Conservation (phyloP, 2,888 invertebrate species). For the Invenusta paracnida region DNA sequence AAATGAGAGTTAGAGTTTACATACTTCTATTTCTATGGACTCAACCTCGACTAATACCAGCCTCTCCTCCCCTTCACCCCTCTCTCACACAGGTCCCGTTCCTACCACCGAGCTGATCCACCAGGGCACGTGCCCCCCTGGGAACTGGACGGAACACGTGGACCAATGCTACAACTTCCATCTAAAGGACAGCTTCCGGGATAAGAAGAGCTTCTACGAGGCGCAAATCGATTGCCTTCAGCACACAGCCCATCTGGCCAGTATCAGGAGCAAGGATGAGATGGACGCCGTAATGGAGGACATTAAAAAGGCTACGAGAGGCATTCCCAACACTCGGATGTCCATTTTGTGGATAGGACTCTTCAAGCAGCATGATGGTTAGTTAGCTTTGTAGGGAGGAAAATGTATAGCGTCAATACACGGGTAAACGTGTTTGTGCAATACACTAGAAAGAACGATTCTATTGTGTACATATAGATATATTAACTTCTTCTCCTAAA, state of each 20-base stretch:
- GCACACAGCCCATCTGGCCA: neutral
- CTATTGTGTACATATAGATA: too few relatives aligned
- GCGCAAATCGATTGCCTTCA: neutral
- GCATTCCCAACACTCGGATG: neutral
- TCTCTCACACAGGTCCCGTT: neutral
- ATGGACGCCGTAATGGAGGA: neutral
- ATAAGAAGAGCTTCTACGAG: neutral
- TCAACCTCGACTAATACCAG: too few relatives aligned
- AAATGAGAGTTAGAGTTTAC: too few relatives aligned
- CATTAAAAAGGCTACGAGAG: neutral
- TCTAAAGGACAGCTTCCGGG: neutral
- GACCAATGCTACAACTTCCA: neutral
- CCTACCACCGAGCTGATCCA: neutral
- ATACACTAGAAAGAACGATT: too few relatives aligned
- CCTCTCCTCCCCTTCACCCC: too few relatives aligned
- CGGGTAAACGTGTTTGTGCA: too few relatives aligned
- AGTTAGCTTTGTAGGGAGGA: too few relatives aligned
- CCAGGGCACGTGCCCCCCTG: neutral
- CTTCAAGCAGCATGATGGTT: neutral
- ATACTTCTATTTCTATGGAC: too few relatives aligned
- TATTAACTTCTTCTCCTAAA: too few relatives aligned
- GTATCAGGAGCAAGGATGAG: neutral
- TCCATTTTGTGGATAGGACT: neutral
- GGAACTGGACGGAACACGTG: neutral
- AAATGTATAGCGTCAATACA: too few relatives aligned